phyloP scores from a whole-genome alignment of 2,113 vertebrate genomes.

The Nymphicus hollandicus region DNA sequence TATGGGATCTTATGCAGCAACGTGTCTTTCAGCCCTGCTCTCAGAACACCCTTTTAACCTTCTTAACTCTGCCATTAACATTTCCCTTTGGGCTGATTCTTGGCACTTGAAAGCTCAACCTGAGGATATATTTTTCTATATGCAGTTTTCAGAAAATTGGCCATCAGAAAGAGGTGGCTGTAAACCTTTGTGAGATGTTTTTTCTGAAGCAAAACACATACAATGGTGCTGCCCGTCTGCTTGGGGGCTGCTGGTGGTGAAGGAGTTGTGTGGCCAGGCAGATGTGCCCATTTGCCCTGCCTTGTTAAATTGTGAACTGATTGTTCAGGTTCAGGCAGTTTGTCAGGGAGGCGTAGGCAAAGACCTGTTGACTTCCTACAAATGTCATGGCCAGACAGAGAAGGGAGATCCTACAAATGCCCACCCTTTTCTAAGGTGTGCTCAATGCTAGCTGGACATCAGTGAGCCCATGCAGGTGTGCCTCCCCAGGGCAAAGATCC shows the following conservation, averaged over 20 bases:
- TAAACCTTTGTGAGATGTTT: not conserved
- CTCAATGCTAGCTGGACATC: not conserved
- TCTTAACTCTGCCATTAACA: not conserved
- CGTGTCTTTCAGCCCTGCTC: not conserved
- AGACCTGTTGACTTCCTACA: not conserved
- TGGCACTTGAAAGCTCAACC: not conserved
- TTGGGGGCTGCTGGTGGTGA: not conserved
- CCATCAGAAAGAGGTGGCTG: not conserved
- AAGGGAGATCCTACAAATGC: not conserved
- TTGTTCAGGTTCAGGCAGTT: not conserved
- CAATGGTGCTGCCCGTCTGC: fast-evolving
- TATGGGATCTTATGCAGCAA: not conserved
- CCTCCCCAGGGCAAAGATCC: not conserved
- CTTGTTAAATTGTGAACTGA: not conserved
- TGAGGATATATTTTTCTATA: not conserved
- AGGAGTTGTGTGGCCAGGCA: not conserved
- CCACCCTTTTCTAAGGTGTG: not conserved
- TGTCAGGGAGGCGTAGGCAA: not conserved
- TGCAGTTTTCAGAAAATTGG: not conserved
- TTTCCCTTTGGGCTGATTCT: not conserved
- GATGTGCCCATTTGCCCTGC: not conserved
- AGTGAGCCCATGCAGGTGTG: not conserved
- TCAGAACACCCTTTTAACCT: not conserved
- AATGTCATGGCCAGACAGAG: not conserved
- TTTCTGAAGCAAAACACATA: not conserved